Percentiles rank a stretch among this genome's conserved stretches.
Evolutionary conservation across 2,888 invertebrate genomes (phyloP).

Genomic region (Eudemis profundana): DNA sequence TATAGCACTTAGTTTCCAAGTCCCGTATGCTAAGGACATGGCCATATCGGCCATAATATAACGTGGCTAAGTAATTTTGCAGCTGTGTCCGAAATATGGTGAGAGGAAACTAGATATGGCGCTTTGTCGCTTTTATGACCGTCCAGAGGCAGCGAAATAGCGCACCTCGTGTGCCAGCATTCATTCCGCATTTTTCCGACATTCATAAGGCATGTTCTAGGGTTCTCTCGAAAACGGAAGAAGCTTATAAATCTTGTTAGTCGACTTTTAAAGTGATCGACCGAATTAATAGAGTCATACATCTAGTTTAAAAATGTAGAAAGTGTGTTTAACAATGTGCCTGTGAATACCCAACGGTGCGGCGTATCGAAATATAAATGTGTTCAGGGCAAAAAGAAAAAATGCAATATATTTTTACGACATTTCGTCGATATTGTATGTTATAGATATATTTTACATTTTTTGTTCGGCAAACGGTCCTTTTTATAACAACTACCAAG

Average conservation of each 20-base stretch:
- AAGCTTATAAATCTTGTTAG: constrained; percentile 35
- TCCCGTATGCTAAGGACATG: constrained; percentile 25
- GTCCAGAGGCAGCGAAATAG: constrained; percentile 56
- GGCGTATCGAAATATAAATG: neutral
- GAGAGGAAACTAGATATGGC: constrained; percentile 62
- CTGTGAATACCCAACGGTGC: constrained; percentile 8
- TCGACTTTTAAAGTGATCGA: constrained; percentile 41
- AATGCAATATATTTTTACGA: constrained; percentile 7
- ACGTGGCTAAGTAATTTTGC: constrained; percentile 48
- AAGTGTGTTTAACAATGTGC: constrained; percentile 14
- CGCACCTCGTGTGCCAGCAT: constrained; percentile 55
- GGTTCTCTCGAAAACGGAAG: constrained; percentile 34
- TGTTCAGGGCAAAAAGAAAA: constrained; percentile 4
- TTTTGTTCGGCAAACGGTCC: constrained; percentile 23
- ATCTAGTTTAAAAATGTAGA: constrained; percentile 3
- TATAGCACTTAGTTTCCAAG: constrained; percentile 26
- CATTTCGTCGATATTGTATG: constrained; percentile 5
- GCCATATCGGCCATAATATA: constrained; percentile 33
- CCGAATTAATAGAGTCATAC: constrained; percentile 28
- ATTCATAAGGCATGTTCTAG: constrained; percentile 42
- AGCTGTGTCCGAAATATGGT: constrained; percentile 59
- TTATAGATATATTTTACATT: constrained; percentile 11
- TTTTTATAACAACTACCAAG: constrained; percentile 54
- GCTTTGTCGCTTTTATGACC: constrained; percentile 67
- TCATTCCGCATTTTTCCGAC: constrained; percentile 57